Percentiles rank a stretch among this genome's conserved stretches.
Conservation (phyloP, 1,140 invertebrate genomes). For the Onthophagus taurus region DNA sequence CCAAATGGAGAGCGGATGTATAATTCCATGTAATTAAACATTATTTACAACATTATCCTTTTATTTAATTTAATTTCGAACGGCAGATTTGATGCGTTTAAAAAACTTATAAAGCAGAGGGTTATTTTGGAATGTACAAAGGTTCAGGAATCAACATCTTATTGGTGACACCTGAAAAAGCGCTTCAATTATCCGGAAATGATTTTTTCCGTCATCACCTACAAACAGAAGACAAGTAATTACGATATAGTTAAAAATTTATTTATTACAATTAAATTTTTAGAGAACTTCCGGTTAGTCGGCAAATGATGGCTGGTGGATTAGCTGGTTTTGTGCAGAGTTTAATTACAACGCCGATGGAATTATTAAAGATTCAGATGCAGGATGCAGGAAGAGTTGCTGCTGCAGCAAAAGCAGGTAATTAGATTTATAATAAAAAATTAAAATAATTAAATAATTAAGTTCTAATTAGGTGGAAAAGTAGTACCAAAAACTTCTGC, state of each 20-base stretch:
- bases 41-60: too few relatives aligned
- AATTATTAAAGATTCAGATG: conserved; percentile 97
- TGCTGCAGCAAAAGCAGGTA: conserved; percentile 57
- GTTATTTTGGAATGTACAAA: conserved; percentile 96
- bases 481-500: conserved; percentile 67
- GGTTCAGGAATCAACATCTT: conserved; percentile 95
- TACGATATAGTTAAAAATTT: conserved; percentile 7
- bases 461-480: conserved; percentile 48
- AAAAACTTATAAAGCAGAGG: conserved; percentile 86
- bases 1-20: conserved; percentile 89
- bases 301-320: conserved; percentile 90
- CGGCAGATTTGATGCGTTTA: conserved; percentile 94
- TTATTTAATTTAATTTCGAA: too few relatives aligned
- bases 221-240: conserved; percentile 43
- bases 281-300: conserved; percentile 52
- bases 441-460: neutral
- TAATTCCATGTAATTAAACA: conserved; percentile 88
- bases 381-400: conserved; percentile 91
- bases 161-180: conserved; percentile 97
- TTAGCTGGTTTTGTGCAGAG: conserved; percentile 96
- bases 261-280: conserved; percentile 1
- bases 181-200: conserved; percentile 97
- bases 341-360: conserved; percentile 98
- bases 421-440: neutral
- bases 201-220: conserved; percentile 90